A percentile compares a stretch with the other conserved stretches of the same genome.
These are phyloP conservation scores for Philaethria dido DNA, from an alignment of 2,888 invertebrate species.

Conservation along the genomic window DNA sequence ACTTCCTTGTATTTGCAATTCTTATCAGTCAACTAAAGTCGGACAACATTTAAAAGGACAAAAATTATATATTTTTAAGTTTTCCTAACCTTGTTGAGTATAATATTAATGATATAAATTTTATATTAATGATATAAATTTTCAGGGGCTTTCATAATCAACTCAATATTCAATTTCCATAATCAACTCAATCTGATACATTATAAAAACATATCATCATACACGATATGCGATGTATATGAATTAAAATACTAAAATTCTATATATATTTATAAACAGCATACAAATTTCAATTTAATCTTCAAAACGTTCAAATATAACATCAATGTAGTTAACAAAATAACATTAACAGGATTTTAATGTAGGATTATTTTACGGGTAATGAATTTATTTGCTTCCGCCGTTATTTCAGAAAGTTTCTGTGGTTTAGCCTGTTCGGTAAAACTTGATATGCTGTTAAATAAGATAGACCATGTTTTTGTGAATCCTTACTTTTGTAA, in stretches of 20 bases:
- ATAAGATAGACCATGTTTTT: neutral
- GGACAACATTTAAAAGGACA: too few relatives aligned
- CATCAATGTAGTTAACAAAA: neutral
- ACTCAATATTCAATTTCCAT: too few relatives aligned
- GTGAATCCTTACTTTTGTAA: neutral
- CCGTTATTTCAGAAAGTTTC: constrained; percentile 6
- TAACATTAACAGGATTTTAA: neutral
- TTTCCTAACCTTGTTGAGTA: too few relatives aligned
- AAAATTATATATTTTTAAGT: too few relatives aligned
- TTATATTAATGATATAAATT: too few relatives aligned
- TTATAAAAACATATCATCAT: too few relatives aligned
- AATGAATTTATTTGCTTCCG: constrained; percentile 1
- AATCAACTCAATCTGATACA: too few relatives aligned
- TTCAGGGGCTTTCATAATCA: too few relatives aligned
- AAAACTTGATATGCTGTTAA: neutral
- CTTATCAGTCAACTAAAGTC: too few relatives aligned
- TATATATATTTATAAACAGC: neutral
- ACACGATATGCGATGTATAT: too few relatives aligned
- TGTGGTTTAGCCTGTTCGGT: neutral
- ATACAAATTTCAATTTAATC: neutral
- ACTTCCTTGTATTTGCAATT: too few relatives aligned
- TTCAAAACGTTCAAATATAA: neutral
- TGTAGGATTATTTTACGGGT: neutral
- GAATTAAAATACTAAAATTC: neutral
- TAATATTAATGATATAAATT: too few relatives aligned